These are phyloP conservation scores for Meloidogyne chitwoodi DNA, from an alignment of 1,140 invertebrate genomes.

Conservation along the genomic window DNA sequence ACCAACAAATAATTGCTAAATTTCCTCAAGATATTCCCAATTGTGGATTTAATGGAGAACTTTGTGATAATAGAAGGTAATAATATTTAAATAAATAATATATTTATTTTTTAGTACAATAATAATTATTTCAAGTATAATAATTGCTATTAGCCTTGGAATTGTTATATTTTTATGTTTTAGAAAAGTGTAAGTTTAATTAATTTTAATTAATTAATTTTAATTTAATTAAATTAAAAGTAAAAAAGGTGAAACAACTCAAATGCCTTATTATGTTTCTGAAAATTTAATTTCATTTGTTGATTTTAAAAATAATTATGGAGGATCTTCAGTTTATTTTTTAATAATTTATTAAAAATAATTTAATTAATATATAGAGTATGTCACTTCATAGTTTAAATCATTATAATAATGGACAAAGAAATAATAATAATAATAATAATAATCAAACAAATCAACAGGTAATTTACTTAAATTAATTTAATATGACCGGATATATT, in stretches of 20 bases:
- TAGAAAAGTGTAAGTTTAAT: slow-evolving; percentile 36
- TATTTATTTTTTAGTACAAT: slow-evolving; percentile 16
- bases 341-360: neutral
- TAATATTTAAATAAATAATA: slow-evolving; percentile 1
- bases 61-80: slow-evolving; percentile 45
- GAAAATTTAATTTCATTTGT: slow-evolving; percentile 34
- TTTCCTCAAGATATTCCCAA: slow-evolving; percentile 36
- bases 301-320: slow-evolving; percentile 30
- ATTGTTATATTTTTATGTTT: slow-evolving; percentile 47
- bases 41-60: slow-evolving; percentile 44
- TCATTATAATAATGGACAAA: slow-evolving; percentile 10
- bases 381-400: slow-evolving; percentile 34
- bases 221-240: slow-evolving; percentile 3
- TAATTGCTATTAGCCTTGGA: slow-evolving; percentile 35
- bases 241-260: slow-evolving; percentile 39
- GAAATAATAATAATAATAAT: neutral
- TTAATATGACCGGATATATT: too few relatives aligned
- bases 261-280: slow-evolving; percentile 44
- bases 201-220: neutral
- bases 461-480: neutral
- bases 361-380: slow-evolving; percentile 21
- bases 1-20: neutral
- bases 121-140: slow-evolving; percentile 21
- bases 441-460: neutral
- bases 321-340: slow-evolving; percentile 29